phyloP scores from a whole-genome alignment of 1,140 invertebrate genomes.

The Neuroterus valhalla region DNA sequence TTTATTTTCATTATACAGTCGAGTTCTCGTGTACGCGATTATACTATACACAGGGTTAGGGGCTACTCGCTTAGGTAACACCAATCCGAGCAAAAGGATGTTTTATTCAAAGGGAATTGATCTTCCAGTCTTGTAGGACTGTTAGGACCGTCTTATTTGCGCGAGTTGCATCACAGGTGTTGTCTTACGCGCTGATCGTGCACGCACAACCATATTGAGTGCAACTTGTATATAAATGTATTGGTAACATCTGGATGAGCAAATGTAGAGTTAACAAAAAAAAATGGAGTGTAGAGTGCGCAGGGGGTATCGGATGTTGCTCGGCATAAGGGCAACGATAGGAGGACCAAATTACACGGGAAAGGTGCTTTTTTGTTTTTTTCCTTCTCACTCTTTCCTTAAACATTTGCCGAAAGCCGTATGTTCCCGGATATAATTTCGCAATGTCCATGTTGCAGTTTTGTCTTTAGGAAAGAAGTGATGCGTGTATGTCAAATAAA shows the following conservation, averaged over 20 bases:
- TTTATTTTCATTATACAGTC: slow-evolving; percentile 25
- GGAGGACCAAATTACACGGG: slow-evolving; percentile 56
- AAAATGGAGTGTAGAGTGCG: slow-evolving; percentile 4
- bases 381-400: slow-evolving; percentile 33
- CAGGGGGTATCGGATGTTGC: slow-evolving; percentile 56
- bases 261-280: background rate
- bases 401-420: slow-evolving; percentile 40
- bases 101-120: slow-evolving; percentile 54
- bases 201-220: slow-evolving; percentile 30
- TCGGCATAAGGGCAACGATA: slow-evolving; percentile 58
- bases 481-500: too few species aligned
- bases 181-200: slow-evolving; percentile 54
- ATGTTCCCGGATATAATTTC: slow-evolving; percentile 33
- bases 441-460: too few species aligned
- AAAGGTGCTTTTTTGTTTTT: slow-evolving; percentile 43
- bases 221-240: background rate
- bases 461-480: too few species aligned
- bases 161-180: slow-evolving; percentile 55
- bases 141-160: slow-evolving; percentile 52
- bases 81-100: slow-evolving; percentile 39
- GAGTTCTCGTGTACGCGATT: slow-evolving; percentile 6
- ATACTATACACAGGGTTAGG: slow-evolving; percentile 11
- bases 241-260: slow-evolving; percentile 2
- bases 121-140: slow-evolving; percentile 33
- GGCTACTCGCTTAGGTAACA: slow-evolving; percentile 39